These are phyloP conservation scores for Parapsyche elsis DNA, from an alignment of 1,140 invertebrate genomes.

Conservation along the genomic window DNA sequence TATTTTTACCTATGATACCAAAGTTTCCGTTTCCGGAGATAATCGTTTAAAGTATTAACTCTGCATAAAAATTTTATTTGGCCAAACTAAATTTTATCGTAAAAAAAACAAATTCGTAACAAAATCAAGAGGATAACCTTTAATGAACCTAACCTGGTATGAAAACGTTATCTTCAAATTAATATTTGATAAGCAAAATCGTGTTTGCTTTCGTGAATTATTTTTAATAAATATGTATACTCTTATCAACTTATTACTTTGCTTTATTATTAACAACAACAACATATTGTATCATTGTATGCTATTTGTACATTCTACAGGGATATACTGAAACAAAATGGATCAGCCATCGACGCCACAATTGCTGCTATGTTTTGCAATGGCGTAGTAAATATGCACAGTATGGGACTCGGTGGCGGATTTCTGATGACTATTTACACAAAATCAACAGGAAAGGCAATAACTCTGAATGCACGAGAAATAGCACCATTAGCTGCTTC, in stretches of 20 bases:
- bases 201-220: too few species aligned
- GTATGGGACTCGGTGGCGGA: slow-evolving; percentile 90
- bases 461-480: slow-evolving; percentile 83
- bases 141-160: neutral
- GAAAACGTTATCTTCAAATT: too few species aligned
- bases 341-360: slow-evolving; percentile 89
- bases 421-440: slow-evolving; percentile 87
- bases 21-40: too few species aligned
- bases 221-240: too few species aligned
- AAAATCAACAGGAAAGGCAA: slow-evolving; percentile 70
- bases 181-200: too few species aligned
- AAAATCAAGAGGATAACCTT: neutral
- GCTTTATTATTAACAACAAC: neutral
- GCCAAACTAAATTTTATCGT: too few species aligned
- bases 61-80: too few species aligned
- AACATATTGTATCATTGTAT: neutral
- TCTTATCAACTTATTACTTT: too few species aligned
- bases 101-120: too few species aligned
- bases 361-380: slow-evolving; percentile 88
- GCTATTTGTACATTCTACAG: too few species aligned
- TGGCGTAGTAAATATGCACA: slow-evolving; percentile 85
- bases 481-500: slow-evolving; percentile 77
- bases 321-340: slow-evolving; percentile 78
- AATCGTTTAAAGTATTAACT: too few species aligned
- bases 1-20: too few species aligned